phyloP scores from a whole-genome alignment of 1,140 invertebrate species.

The Stratiolaelaps scimitus region DNA sequence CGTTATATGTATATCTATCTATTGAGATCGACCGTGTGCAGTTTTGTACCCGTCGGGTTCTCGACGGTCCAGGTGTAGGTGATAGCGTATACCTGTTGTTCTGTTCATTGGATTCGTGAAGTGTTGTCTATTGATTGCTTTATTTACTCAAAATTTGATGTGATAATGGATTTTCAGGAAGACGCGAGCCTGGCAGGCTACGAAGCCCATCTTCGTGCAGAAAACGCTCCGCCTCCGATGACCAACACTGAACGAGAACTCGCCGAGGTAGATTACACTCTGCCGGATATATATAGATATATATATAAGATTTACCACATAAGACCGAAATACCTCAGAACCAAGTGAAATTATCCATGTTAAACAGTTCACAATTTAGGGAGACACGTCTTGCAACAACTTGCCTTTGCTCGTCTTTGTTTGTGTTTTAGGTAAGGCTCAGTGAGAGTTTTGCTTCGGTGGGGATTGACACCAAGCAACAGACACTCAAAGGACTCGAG shows the following conservation, averaged over 20 bases:
- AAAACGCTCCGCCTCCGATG: slow-evolving; percentile 68
- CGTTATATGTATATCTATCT: too few relatives aligned
- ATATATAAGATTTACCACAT: not conserved
- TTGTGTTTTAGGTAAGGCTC: slow-evolving; percentile 42
- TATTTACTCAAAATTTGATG: not conserved
- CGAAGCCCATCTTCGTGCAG: slow-evolving; percentile 58
- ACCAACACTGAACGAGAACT: slow-evolving; percentile 79
- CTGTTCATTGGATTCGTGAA: too few relatives aligned
- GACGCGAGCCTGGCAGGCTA: slow-evolving; percentile 72
- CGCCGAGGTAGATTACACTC: slow-evolving; percentile 59
- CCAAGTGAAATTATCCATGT: too few relatives aligned
- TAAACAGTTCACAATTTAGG: too few relatives aligned
- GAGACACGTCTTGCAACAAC: not conserved
- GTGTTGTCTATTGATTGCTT: not conserved
- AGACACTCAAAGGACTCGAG: slow-evolving; percentile 74
- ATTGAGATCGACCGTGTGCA: too few relatives aligned
- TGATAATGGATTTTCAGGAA: slow-evolving; percentile 44
- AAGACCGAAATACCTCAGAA: slow-evolving; percentile 31
- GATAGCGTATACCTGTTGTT: too few relatives aligned
- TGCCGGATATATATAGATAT: slow-evolving; percentile 43
- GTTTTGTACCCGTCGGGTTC: too few relatives aligned
- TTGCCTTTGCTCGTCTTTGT: not conserved
- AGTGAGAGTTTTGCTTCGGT: slow-evolving; percentile 51
- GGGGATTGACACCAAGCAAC: slow-evolving; percentile 68
- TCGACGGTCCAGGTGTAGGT: too few relatives aligned